Evolutionary conservation across 2,797 vertebrate species (phyloP).

Genomic region (Enteromius anoplus): DNA sequence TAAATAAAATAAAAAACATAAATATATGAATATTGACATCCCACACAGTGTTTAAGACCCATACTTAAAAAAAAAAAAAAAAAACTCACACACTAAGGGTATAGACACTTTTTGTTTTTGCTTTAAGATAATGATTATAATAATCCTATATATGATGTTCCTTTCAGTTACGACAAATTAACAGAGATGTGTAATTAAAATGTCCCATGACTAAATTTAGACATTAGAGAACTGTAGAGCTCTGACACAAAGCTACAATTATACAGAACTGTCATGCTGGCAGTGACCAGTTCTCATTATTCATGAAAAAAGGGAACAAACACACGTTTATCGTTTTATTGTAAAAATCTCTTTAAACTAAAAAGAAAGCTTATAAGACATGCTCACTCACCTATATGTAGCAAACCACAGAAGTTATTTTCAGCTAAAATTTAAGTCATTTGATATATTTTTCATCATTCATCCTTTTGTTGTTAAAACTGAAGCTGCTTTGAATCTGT

Average conservation of each 20-base stretch:
- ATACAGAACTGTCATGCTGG: not conserved
- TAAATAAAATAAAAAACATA: too few species aligned
- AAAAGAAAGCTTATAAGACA: not conserved
- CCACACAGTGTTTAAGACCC: not conserved
- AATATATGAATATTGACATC: not conserved
- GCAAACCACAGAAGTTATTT: not conserved
- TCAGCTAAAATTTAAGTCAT: not conserved
- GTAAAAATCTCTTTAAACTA: too few species aligned
- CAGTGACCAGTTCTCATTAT: not conserved
- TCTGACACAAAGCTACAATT: conserved; percentile 8
- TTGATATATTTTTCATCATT: not conserved
- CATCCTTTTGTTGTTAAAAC: not conserved
- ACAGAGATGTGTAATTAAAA: conserved; percentile 15
- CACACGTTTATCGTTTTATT: not conserved
- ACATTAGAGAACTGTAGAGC: not conserved
- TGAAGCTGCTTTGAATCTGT: not conserved
- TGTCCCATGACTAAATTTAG: not conserved
- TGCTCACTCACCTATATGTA: not conserved
- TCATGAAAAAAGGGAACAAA: not conserved
- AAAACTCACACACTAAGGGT: too few species aligned
- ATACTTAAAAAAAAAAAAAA: not conserved
- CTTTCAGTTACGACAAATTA: not conserved
- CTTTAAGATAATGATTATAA: not conserved
- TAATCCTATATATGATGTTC: not conserved
- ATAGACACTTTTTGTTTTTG: not conserved